Evolutionary conservation across 2,797 vertebrate species (phyloP), one percentile per base, ranked within the genome.

Genomic region (Poliocrania exsul): DNA sequence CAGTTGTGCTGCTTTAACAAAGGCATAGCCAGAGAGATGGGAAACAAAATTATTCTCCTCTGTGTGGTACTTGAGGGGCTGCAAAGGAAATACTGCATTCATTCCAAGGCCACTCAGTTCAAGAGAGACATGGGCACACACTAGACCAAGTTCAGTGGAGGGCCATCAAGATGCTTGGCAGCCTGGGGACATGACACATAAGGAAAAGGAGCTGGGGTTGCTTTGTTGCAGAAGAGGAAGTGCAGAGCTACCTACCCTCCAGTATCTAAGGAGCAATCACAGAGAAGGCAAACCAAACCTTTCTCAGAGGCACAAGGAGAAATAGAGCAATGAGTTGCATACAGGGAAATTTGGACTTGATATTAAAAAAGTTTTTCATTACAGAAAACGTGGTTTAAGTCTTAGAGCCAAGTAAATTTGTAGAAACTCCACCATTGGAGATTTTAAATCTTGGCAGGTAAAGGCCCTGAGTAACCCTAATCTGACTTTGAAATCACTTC

Each of bases 401-500:
- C 46, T 75, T 57, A 15, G 25, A 71, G 87, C 33, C 8, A 37
- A 87, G 33, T 83, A 93, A 74, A 38, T 60, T 35, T 74, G 61
- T 81, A 28, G 75, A 64, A 93, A 71, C 11, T 82, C 40, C 29
- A 50, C 23, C 65, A 35, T 14, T 19, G 46, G 11, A 18, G 46
- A 88, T 86, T 83, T 96, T 70, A 71, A 85, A 88, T 9, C 64
- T 94, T 87, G 60, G 92, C 82, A 91, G 69, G 61, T 67, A 93
- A 91, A 85, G 54, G 69, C 89, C 79, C 42, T 81, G 61, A 88
- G 75, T 79, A 90, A 44, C 65, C 29, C 53, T 81, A 75, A 90
- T 81, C 10, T 23, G 72, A 91, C 89, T 95, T 93, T 91, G 81
- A 94, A 93, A 92, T 96, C 14, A 40, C 23, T 87, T 87, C 81